phyloP scores from a whole-genome alignment of 2,797 vertebrate species.

The Periophthalmus magnuspinnatus region DNA sequence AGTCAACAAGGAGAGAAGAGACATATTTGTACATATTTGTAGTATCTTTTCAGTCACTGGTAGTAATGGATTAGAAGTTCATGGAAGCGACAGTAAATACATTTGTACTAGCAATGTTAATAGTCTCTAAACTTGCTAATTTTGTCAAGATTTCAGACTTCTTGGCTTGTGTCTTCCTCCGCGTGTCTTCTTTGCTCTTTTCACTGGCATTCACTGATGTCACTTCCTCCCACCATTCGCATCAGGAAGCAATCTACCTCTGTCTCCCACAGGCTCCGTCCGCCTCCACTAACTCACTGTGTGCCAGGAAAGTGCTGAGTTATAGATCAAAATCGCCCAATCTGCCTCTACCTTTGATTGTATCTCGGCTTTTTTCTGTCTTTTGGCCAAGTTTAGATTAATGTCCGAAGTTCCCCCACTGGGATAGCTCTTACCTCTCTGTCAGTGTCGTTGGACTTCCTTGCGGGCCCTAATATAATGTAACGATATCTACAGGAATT shows the following conservation, averaged over 20 bases:
- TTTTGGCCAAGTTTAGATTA: constrained; percentile 52
- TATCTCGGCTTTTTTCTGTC: constrained; percentile 36
- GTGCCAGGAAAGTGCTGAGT: constrained; percentile 59
- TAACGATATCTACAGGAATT: neutral
- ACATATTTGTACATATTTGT: too few relatives aligned
- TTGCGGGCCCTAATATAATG: too few relatives aligned
- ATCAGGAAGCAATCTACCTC: constrained; percentile 53
- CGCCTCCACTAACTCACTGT: constrained; percentile 26
- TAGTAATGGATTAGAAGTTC: too few relatives aligned
- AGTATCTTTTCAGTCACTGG: too few relatives aligned
- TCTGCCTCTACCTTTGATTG: constrained; percentile 56
- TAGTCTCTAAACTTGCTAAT: neutral
- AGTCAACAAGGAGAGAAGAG: too few relatives aligned
- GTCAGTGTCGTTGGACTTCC: constrained; percentile 22
- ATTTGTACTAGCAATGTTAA: neutral
- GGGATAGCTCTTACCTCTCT: constrained; percentile 27
- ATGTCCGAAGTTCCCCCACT: constrained; percentile 23
- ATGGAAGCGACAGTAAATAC: too few relatives aligned
- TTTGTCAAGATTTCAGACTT: neutral
- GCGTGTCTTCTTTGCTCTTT: neutral
- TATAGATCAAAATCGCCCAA: constrained; percentile 65
- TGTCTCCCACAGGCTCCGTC: constrained; percentile 38
- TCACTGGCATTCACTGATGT: constrained; percentile 41
- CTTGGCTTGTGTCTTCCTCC: neutral
- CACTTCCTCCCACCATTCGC: constrained; percentile 46